phyloP scores from a whole-genome alignment of 2,888 invertebrate species.

The Drosophila maculinotata region DNA sequence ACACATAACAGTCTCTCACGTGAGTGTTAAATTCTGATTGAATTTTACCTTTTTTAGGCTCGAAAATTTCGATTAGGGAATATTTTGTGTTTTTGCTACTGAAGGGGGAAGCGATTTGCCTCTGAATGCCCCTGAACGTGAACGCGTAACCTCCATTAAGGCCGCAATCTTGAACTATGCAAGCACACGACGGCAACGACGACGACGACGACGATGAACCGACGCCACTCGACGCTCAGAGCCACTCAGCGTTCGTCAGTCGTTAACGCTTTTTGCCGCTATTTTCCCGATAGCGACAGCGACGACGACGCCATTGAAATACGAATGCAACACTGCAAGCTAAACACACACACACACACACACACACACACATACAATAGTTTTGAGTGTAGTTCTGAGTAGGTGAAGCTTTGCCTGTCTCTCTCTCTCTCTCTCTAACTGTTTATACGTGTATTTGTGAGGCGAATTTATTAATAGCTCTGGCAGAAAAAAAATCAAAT shows the following conservation, averaged over 20 bases:
- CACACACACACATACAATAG: neutral
- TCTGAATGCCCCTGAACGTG: slow-evolving; percentile 75
- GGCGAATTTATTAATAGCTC: slow-evolving; percentile 59
- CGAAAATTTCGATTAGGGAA: neutral
- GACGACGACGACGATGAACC: slow-evolving; percentile 17
- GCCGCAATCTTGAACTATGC: slow-evolving; percentile 83
- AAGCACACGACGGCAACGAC: slow-evolving; percentile 26
- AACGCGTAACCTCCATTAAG: slow-evolving; percentile 84
- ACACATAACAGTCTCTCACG: slow-evolving; percentile 22
- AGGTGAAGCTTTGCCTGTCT: slow-evolving; percentile 49
- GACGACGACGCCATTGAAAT: slow-evolving; percentile 72
- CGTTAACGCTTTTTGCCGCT: slow-evolving; percentile 46
- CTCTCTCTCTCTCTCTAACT: slow-evolving; percentile 7
- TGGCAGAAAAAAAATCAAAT: slow-evolving; percentile 10
- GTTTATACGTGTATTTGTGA: slow-evolving; percentile 33
- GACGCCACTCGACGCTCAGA: slow-evolving; percentile 22
- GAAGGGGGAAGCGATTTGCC: slow-evolving; percentile 45
- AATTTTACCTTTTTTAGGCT: neutral
- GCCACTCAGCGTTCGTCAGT: slow-evolving; percentile 17
- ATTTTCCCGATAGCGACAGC: slow-evolving; percentile 48
- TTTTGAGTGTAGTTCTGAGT: slow-evolving; percentile 45
- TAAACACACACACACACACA: slow-evolving; percentile 15
- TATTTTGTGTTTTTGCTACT: neutral
- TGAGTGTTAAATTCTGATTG: slow-evolving; percentile 32
- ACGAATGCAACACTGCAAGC: slow-evolving; percentile 63